Base-by-base conservation (phyloP, 2,113 vertebrate species). In the Pachypanchax playfairii region DNA sequence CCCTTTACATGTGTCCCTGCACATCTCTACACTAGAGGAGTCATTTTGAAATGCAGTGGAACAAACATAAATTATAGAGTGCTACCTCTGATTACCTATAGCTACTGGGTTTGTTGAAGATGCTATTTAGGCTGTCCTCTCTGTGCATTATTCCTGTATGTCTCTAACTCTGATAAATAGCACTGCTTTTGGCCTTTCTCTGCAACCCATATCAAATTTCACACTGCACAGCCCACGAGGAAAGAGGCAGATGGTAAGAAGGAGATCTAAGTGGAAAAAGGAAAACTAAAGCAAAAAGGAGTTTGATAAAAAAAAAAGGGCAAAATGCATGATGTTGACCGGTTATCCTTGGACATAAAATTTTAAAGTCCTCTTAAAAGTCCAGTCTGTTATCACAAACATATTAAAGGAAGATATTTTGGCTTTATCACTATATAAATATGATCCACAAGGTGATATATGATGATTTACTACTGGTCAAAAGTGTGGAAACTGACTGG, bases 121-220 rank as follows among this genome's bases (percentile, higher is more conserved):
- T 20, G 31, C 24, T 72, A 64, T 70, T 84, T 51, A 24, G 59
- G 68, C 36, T 63, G 38, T 38, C 41, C 60, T 70, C 50, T 31
- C 71, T 41, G 26, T 62, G 50, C 79, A 42, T 55, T 41, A 44
- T 41, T 73, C 48, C 56, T 42, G 42, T 53, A 35, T 67, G 56
- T 54, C 60, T 83, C 63, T 83, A 76, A 83, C 68, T 48, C 69
- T 80, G 85, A 90, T 75, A 80, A 86, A 89, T 89, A 65, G 75
- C 71, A 22, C 67, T 77, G 51, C 82, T 61, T 84, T 84, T 49
- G 65, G 59, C 50, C 67, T 84, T 75, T 77, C 70, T 69, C 67
- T 70, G 54, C 39, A 71, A 55, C 56, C 57, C 20, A 17, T 29
- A 82, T 84, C 82, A 74, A 60, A 87, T 84, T 80, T 77, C 77